Percentiles rank a stretch among this genome's conserved stretches.
phyloP scores from a whole-genome alignment of 2,888 invertebrate genomes.

The Thera obeliscata region DNA sequence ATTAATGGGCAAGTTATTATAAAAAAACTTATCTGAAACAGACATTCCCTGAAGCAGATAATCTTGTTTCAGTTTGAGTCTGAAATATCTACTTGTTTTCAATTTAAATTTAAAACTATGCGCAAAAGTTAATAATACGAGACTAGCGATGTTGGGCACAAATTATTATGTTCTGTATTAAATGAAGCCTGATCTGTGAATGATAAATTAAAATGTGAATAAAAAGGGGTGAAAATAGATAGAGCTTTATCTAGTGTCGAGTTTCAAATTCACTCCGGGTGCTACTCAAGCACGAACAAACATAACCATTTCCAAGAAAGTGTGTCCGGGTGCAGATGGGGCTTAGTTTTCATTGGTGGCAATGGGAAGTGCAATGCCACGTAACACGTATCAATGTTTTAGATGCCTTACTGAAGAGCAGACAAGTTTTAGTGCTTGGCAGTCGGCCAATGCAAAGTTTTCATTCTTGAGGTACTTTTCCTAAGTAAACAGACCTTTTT shows the following conservation, averaged over 20 bases:
- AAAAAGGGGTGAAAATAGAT: no score
- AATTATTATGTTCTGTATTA: no score
- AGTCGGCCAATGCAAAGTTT: slow-evolving; percentile 18
- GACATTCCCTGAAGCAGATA: not conserved
- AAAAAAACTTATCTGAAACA: not conserved
- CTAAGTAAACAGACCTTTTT: not conserved
- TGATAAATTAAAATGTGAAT: not conserved
- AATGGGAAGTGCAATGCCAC: slow-evolving; percentile 25
- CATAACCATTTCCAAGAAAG: slow-evolving; percentile 18
- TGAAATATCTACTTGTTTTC: not conserved
- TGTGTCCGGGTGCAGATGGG: slow-evolving; percentile 15
- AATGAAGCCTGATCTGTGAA: no score
- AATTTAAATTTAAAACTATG: not conserved
- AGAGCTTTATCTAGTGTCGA: not conserved
- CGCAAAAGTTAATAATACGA: not conserved
- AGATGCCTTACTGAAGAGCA: slow-evolving; percentile 20
- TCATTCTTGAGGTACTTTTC: not conserved
- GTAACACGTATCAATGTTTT: slow-evolving; percentile 28
- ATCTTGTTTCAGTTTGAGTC: not conserved
- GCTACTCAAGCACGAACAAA: slow-evolving; percentile 12
- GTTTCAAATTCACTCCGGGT: slow-evolving; percentile 8
- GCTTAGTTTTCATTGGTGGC: slow-evolving; percentile 19
- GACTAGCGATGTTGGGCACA: no score
- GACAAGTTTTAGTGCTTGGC: slow-evolving; percentile 21
- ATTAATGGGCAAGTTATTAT: no score